phyloP scores from a whole-genome alignment of 1,140 invertebrate species.

The Nixonia krombeini region DNA sequence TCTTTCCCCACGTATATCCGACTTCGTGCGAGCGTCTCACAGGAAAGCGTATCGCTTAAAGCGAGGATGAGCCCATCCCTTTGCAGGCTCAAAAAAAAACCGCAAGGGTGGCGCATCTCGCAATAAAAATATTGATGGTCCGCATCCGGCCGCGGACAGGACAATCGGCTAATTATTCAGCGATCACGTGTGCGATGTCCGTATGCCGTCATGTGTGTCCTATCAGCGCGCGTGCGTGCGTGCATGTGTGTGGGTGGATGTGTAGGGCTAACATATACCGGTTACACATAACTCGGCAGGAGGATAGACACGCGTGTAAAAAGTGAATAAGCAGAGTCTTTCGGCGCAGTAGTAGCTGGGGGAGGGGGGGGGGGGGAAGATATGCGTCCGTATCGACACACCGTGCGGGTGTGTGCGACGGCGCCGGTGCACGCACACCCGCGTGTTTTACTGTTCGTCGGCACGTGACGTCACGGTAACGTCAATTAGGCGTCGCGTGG shows the following conservation, averaged over 20 bases:
- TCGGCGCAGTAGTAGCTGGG: too few relatives aligned
- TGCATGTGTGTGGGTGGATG: too few relatives aligned
- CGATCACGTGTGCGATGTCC: slow-evolving; percentile 42
- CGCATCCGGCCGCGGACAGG: slow-evolving; percentile 54
- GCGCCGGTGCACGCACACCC: slow-evolving; percentile 5
- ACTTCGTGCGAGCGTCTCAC: slow-evolving; percentile 5
- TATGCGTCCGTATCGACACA: neutral
- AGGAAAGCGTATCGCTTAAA: slow-evolving; percentile 51
- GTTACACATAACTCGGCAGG: slow-evolving; percentile 3
- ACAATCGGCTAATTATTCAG: slow-evolving; percentile 66
- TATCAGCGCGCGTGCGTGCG: too few relatives aligned
- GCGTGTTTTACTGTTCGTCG: slow-evolving; percentile 7
- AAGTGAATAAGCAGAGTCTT: neutral
- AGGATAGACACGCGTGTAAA: slow-evolving; percentile 15
- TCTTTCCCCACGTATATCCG: too few relatives aligned
- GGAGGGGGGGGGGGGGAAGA: too few relatives aligned
- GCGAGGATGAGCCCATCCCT: slow-evolving; percentile 32
- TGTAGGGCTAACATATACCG: too few relatives aligned
- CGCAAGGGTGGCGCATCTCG: slow-evolving; percentile 39
- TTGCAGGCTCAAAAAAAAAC: slow-evolving; percentile 47
- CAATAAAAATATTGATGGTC: slow-evolving; percentile 66
- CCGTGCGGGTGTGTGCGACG: neutral
- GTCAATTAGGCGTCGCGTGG: slow-evolving; percentile 65
- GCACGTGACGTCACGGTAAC: slow-evolving; percentile 51
- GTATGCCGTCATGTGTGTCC: slow-evolving; percentile 29